Percentiles rank a stretch among this genome's conserved stretches.
Conservation (phyloP, 2,113 vertebrate genomes). For the Callipepla squamata region DNA sequence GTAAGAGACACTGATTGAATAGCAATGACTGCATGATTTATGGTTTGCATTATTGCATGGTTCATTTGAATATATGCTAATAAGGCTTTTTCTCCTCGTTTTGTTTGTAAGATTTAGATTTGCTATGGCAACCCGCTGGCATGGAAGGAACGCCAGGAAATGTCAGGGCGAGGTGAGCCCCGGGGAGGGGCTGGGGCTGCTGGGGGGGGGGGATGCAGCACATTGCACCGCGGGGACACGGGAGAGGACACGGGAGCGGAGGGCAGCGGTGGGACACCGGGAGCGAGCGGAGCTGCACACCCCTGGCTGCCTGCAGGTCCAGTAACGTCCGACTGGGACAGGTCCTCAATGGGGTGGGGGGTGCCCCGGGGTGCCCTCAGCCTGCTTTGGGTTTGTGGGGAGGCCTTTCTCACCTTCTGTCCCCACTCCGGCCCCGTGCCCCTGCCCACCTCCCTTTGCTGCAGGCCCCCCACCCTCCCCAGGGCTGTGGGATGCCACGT, state of each 20-base stretch:
- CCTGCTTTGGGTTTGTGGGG: fast-evolving
- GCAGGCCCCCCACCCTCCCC: too few relatives aligned
- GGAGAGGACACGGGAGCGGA: background rate
- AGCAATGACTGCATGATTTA: conserved; percentile 55
- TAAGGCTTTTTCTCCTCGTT: conserved; percentile 46
- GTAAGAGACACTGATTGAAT: conserved; percentile 50
- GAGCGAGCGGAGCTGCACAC: background rate
- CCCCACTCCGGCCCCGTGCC: fast-evolving
- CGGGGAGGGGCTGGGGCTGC: background rate
- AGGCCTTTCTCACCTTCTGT: background rate
- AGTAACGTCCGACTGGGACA: background rate
- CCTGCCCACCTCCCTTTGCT: background rate
- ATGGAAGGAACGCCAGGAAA: conserved; percentile 46
- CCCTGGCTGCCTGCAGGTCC: background rate
- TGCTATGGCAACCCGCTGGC: conserved; percentile 67
- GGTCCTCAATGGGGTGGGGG: background rate
- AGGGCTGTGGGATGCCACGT: fast-evolving
- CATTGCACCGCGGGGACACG: background rate
- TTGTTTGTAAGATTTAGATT: conserved; percentile 67
- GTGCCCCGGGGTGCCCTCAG: background rate
- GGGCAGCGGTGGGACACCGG: background rate
- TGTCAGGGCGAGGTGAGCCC: conserved; percentile 58
- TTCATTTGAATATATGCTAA: conserved; percentile 75
- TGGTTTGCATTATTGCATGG: conserved; percentile 61
- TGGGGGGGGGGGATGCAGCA: fast-evolving